Evolutionary conservation across 1,140 invertebrate species (phyloP).

Genomic region (Potamilus streckersoni): DNA sequence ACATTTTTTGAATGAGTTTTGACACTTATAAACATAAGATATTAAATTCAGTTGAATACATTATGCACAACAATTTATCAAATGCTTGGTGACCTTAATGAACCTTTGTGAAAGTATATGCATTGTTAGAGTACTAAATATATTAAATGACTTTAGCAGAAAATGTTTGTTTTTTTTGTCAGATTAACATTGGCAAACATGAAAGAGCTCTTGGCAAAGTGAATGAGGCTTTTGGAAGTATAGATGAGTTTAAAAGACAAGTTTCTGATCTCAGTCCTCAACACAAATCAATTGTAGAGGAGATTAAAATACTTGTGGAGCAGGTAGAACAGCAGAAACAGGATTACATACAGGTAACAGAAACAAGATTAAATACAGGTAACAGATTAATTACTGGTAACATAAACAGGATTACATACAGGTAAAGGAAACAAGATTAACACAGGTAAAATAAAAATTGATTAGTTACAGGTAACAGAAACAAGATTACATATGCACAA

Average conservation of each 20-base stretch:
- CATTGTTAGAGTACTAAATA: not conserved
- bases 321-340: slow-evolving; percentile 58
- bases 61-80: too few relatives aligned
- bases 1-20: too few relatives aligned
- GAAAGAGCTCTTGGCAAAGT: slow-evolving; percentile 58
- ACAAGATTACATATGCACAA: too few relatives aligned
- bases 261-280: slow-evolving; percentile 56
- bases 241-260: slow-evolving; percentile 52
- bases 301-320: slow-evolving; percentile 51
- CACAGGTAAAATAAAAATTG: slow-evolving; percentile 6
- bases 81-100: too few relatives aligned
- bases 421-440: slow-evolving; percentile 34
- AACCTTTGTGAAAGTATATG: not conserved
- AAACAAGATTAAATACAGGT: too few relatives aligned
- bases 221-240: slow-evolving; percentile 62
- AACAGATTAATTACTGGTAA: too few relatives aligned
- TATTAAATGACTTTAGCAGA: not conserved
- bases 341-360: slow-evolving; percentile 57
- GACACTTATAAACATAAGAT: too few relatives aligned
- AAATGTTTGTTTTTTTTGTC: slow-evolving; percentile 17
- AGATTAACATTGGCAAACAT: slow-evolving; percentile 58
- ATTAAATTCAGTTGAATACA: too few relatives aligned
- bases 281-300: slow-evolving; percentile 46
- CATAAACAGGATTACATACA: slow-evolving; percentile 57
- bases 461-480: slow-evolving; percentile 55